These are phyloP conservation scores for Xiphophorus birchmanni DNA, from an alignment of 2,797 vertebrate genomes.

Conservation along the genomic window DNA sequence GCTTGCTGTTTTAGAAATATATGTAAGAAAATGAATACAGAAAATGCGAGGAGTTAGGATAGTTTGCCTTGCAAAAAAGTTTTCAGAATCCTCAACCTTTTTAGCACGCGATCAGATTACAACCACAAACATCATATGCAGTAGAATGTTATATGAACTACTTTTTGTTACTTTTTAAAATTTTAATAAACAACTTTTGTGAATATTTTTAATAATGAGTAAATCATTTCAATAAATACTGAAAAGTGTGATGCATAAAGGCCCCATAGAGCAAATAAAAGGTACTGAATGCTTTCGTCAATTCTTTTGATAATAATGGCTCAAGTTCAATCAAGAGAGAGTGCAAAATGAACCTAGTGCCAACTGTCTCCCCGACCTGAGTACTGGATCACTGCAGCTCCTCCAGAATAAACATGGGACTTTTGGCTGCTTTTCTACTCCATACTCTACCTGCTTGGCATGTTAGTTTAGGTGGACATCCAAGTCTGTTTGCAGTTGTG, in stretches of 20 bases:
- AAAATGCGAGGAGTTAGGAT: neutral
- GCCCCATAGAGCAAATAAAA: neutral
- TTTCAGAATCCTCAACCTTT: neutral
- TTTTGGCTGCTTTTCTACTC: too few species aligned
- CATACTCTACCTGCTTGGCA: too few species aligned
- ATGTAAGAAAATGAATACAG: constrained; percentile 7
- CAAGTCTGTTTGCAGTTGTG: too few species aligned
- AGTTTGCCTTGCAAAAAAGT: neutral
- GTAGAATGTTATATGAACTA: too few species aligned
- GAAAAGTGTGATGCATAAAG: neutral
- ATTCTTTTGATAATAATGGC: neutral
- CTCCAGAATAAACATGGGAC: too few species aligned
- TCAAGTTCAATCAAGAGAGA: neutral
- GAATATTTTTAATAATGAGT: neutral
- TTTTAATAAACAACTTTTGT: neutral
- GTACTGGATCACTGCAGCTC: too few species aligned
- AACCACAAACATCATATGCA: neutral
- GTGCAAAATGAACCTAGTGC: neutral
- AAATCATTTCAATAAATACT: neutral
- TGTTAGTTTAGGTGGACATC: too few species aligned
- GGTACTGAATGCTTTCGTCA: neutral
- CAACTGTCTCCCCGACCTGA: neutral
- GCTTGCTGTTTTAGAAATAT: neutral
- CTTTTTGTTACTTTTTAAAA: neutral
- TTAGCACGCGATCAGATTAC: neutral